These are phyloP conservation scores for Tenthredo distinguenda DNA, from an alignment of 2,888 invertebrate genomes.

Conservation along the genomic window DNA sequence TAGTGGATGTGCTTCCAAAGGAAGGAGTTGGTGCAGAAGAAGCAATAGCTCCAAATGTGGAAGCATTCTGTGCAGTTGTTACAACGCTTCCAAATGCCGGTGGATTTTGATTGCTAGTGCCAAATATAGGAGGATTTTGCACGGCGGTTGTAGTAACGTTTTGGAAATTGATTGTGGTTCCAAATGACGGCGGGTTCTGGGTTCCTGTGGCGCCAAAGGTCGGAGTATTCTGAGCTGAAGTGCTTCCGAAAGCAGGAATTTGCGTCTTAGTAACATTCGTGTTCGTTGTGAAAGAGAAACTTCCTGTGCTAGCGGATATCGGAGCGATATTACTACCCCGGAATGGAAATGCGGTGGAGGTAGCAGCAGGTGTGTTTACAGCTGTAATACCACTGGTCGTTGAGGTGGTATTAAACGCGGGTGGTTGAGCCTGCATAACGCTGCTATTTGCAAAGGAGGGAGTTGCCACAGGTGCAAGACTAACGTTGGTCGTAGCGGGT, in stretches of 20 bases:
- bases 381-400: neutral
- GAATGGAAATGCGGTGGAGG: neutral
- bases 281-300: conserved; percentile 1
- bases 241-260: conserved; percentile 21
- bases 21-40: conserved; percentile 33
- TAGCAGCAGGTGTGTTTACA: neutral
- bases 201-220: conserved; percentile 52
- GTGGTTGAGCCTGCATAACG: neutral
- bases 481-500: neutral
- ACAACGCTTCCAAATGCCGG: conserved; percentile 50
- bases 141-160: neutral
- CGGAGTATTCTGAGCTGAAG: neutral
- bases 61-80: conserved; percentile 38
- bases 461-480: neutral
- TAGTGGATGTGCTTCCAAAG: neutral
- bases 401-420: neutral
- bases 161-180: conserved; percentile 29
- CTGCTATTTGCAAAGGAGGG: neutral
- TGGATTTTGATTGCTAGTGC: conserved; percentile 27
- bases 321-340: neutral
- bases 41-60: conserved; percentile 54
- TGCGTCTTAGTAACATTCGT: neutral
- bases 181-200: conserved; percentile 1
- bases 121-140: conserved; percentile 26
- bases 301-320: neutral